phyloP scores from a whole-genome alignment of 2,797 vertebrate genomes.

The Eleutherodactylus coqui region DNA sequence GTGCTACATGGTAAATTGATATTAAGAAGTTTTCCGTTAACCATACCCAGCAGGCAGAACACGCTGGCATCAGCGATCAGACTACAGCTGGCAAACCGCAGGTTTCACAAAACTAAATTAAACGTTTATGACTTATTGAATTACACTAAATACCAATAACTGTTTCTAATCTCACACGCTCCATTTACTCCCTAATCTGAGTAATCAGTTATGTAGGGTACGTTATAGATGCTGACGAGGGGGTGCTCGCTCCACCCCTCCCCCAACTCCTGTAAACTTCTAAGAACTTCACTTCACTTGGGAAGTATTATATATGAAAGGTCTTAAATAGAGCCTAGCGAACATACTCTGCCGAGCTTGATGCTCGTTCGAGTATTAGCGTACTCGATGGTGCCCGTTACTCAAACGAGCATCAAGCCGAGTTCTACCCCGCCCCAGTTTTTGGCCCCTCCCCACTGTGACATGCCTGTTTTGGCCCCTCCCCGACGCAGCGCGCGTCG shows the following conservation, averaged over 20 bases:
- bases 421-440: too few species aligned
- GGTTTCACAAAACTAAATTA: not conserved
- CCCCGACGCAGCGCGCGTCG: too few species aligned
- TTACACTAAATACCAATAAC: slow-evolving; percentile 5
- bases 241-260: not conserved
- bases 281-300: not conserved
- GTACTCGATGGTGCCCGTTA: too few species aligned
- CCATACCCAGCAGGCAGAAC: not conserved
- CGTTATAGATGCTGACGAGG: not conserved
- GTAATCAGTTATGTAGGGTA: not conserved
- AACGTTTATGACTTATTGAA: not conserved
- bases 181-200: not conserved
- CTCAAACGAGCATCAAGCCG: too few species aligned
- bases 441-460: too few species aligned
- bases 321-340: too few species aligned
- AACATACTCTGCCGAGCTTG: too few species aligned
- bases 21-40: not conserved
- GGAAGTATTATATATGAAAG: too few species aligned
- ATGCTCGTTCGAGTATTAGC: too few species aligned
- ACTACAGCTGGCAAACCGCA: not conserved
- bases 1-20: not conserved
- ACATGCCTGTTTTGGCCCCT: too few species aligned
- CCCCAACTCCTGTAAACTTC: not conserved
- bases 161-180: not conserved
- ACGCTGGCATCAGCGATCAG: not conserved